Percentiles rank a stretch among this genome's conserved stretches.
Conservation (phyloP, 2,113 vertebrate genomes). For the Platanista minor region DNA sequence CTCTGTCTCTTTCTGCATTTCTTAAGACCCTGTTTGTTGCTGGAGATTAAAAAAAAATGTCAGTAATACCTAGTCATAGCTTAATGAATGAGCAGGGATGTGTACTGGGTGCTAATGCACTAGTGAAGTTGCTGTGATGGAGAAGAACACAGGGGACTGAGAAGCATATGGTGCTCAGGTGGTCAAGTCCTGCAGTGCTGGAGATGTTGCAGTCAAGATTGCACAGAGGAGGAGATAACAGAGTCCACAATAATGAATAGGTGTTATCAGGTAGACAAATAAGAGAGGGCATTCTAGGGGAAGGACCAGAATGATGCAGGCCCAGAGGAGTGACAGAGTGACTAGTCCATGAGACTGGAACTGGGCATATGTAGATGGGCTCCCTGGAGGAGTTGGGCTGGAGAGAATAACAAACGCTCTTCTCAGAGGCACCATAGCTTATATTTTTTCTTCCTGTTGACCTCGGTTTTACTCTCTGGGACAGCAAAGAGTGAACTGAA, state of each 20-base stretch:
- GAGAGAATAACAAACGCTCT: fast-evolving
- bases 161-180: fast-evolving
- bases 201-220: background rate
- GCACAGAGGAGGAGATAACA: background rate
- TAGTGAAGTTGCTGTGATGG: background rate
- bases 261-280: background rate
- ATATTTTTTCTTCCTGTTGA: fast-evolving
- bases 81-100: fast-evolving
- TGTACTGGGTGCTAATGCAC: fast-evolving
- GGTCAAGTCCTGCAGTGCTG: fast-evolving
- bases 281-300: background rate
- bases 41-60: background rate
- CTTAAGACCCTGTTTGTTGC: background rate
- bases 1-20: background rate
- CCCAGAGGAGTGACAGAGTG: fast-evolving
- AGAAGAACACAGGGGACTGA: background rate
- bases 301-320: background rate
- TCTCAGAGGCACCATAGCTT: fast-evolving
- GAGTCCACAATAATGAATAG: fast-evolving
- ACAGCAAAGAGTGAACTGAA: fast-evolving
- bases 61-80: fast-evolving
- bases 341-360: fast-evolving
- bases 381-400: fast-evolving
- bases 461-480: background rate
- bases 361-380: fast-evolving